Conservation (phyloP, 2,888 invertebrate genomes). For the Isoperla grammatica region DNA sequence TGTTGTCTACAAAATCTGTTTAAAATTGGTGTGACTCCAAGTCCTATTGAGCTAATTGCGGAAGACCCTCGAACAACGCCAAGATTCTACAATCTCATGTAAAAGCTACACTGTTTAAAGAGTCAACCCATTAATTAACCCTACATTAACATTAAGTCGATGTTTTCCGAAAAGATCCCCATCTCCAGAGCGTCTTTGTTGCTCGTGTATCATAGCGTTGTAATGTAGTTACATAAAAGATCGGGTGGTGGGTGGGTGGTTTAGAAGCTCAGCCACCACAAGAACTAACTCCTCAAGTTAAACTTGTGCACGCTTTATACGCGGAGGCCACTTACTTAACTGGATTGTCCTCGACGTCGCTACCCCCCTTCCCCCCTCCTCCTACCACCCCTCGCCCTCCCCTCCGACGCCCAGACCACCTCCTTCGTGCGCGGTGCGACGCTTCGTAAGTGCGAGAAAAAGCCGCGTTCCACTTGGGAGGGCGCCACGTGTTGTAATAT, state of each 20-base stretch:
- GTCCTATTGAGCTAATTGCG: too few relatives aligned
- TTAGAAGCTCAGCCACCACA: neutral
- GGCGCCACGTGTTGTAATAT: neutral
- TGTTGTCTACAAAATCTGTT: too few relatives aligned
- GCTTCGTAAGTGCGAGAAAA: neutral
- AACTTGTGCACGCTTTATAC: slow-evolving; percentile 6
- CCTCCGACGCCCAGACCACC: slow-evolving; percentile 3
- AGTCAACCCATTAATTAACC: too few relatives aligned
- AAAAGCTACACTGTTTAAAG: too few relatives aligned
- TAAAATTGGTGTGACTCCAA: too few relatives aligned
- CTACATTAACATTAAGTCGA: too few relatives aligned
- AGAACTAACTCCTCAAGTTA: neutral
- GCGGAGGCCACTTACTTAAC: slow-evolving; percentile 29
- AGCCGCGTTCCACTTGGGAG: neutral
- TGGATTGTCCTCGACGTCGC: slow-evolving; percentile 25
- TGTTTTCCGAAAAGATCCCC: too few relatives aligned
- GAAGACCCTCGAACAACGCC: too few relatives aligned
- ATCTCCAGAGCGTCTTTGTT: too few relatives aligned
- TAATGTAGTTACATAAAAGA: slow-evolving; percentile 2
- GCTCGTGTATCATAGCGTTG: neutral
- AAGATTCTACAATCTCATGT: too few relatives aligned
- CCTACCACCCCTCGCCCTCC: slow-evolving; percentile 15
- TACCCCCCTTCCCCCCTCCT: slow-evolving; percentile 4
- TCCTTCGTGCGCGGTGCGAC: slow-evolving; percentile 24
- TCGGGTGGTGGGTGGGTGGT: neutral